These are phyloP conservation scores for Gonioctena quinquepunctata DNA, from an alignment of 1,140 invertebrate genomes.

Conservation along the genomic window DNA sequence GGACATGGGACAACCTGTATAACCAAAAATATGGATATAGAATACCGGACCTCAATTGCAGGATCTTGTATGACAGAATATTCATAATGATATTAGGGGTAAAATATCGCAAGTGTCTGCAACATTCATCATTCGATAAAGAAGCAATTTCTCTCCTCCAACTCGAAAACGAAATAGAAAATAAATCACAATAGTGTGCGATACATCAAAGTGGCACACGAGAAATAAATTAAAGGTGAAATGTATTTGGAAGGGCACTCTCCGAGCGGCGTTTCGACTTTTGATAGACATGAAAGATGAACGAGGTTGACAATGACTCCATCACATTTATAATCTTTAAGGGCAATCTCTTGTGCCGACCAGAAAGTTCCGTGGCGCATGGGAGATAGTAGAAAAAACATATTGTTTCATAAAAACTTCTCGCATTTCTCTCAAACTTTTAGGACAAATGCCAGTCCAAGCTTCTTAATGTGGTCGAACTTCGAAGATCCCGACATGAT, in stretches of 20 bases:
- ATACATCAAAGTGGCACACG: constrained; percentile 19
- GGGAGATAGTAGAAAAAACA: background rate
- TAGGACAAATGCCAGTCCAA: too few relatives aligned
- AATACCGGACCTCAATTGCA: too few relatives aligned
- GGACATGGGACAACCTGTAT: too few relatives aligned
- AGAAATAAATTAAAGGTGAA: constrained; percentile 21
- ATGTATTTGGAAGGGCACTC: constrained; percentile 16
- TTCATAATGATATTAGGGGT: too few relatives aligned
- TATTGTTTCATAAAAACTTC: background rate
- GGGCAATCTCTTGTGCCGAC: constrained; percentile 9
- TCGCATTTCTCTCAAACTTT: too few relatives aligned
- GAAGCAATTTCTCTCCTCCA: too few relatives aligned
- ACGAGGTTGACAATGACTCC: constrained; percentile 16
- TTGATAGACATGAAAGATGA: background rate
- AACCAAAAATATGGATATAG: too few relatives aligned
- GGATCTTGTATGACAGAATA: too few relatives aligned
- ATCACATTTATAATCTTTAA: constrained; percentile 19
- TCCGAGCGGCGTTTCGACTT: constrained; percentile 8
- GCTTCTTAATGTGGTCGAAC: too few relatives aligned
- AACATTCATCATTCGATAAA: too few relatives aligned
- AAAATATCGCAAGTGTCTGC: too few relatives aligned
- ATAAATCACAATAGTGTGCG: constrained; percentile 17
- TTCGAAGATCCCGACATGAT: too few relatives aligned
- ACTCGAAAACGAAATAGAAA: background rate
- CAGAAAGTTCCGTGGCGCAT: background rate